These are phyloP conservation scores for Cataglyphis livida DNA, from an alignment of 2,888 invertebrate species.

Conservation along the genomic window DNA sequence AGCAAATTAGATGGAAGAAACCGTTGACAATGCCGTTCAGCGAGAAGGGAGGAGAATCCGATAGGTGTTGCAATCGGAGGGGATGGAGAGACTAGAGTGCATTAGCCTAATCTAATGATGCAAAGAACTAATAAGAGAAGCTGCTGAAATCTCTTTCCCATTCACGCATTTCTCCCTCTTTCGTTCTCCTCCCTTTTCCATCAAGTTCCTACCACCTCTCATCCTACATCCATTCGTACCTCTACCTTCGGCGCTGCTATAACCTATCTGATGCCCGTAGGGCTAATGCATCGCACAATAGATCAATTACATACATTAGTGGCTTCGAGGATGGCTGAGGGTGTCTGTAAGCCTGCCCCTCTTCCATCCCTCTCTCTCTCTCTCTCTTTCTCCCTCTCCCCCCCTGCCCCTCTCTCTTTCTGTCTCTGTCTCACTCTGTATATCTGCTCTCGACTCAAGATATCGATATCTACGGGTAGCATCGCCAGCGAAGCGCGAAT, in stretches of 20 bases:
- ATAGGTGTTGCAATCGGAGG: slow-evolving; percentile 42
- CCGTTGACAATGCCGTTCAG: slow-evolving; percentile 66
- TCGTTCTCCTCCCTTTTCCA: slow-evolving; percentile 61
- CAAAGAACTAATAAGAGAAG: slow-evolving; percentile 80
- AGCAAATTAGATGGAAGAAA: slow-evolving; percentile 42
- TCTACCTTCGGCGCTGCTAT: slow-evolving; percentile 66
- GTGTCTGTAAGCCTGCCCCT: slow-evolving; percentile 74
- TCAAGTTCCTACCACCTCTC: slow-evolving; percentile 61
- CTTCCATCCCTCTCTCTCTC: slow-evolving; percentile 42
- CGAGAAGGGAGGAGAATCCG: slow-evolving; percentile 39
- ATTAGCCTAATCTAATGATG: slow-evolving; percentile 81
- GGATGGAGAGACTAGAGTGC: slow-evolving; percentile 57
- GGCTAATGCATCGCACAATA: slow-evolving; percentile 84
- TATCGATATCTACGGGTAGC: slow-evolving; percentile 75
- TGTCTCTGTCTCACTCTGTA: slow-evolving; percentile 33
- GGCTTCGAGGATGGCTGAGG: slow-evolving; percentile 77
- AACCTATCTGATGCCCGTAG: slow-evolving; percentile 78
- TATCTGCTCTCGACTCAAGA: slow-evolving; percentile 54
- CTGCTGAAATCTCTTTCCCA: slow-evolving; percentile 72
- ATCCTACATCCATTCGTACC: slow-evolving; percentile 50
- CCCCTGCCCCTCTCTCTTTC: slow-evolving; percentile 37
- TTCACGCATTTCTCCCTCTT: slow-evolving; percentile 69
- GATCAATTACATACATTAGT: slow-evolving; percentile 85
- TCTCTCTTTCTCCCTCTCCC: neutral
- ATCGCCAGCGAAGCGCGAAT: slow-evolving; percentile 62